Evolutionary conservation across 2,888 invertebrate genomes (phyloP).

Genomic region (Falcaria lacertinaria): DNA sequence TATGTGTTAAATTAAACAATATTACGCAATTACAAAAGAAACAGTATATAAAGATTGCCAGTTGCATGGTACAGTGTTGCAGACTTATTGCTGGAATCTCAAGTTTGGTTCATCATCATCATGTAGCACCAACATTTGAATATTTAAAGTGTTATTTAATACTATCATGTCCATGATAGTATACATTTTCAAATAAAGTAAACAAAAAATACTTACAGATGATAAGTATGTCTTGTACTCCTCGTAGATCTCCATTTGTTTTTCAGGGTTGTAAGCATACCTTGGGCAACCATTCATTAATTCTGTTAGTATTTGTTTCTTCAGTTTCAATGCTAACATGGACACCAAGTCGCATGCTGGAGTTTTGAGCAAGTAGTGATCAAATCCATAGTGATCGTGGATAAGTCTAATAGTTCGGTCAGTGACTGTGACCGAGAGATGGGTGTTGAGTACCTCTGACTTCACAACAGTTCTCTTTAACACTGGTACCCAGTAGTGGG

Average conservation of each 20-base stretch:
- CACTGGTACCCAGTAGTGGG: conserved; percentile 93
- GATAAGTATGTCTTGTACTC: conserved; percentile 91
- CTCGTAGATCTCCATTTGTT: conserved; percentile 84
- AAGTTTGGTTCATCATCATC: too few relatives aligned
- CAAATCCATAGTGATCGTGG: conserved; percentile 94
- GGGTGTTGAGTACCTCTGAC: conserved; percentile 93
- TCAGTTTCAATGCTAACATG: conserved; percentile 89
- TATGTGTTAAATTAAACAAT: too few relatives aligned
- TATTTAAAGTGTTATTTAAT: background rate
- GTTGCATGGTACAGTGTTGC: too few relatives aligned
- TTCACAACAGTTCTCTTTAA: conserved; percentile 90
- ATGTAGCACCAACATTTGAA: too few relatives aligned
- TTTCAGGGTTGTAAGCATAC: conserved; percentile 82
- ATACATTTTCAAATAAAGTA: background rate
- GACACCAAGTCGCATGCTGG: conserved; percentile 95
- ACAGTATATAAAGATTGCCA: too few relatives aligned
- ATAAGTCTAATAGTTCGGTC: conserved; percentile 90
- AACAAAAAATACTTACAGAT: conserved; percentile 80
- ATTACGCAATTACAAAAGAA: too few relatives aligned
- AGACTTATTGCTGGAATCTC: too few relatives aligned
- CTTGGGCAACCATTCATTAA: conserved; percentile 83
- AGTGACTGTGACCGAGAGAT: conserved; percentile 91
- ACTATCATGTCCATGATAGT: background rate
- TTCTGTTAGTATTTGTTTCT: conserved; percentile 89
- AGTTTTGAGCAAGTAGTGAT: conserved; percentile 96